Evolutionary conservation across 2,888 invertebrate species (phyloP), one percentile per base, ranked within the genome.

Genomic region (Keiferia lycopersicella): DNA sequence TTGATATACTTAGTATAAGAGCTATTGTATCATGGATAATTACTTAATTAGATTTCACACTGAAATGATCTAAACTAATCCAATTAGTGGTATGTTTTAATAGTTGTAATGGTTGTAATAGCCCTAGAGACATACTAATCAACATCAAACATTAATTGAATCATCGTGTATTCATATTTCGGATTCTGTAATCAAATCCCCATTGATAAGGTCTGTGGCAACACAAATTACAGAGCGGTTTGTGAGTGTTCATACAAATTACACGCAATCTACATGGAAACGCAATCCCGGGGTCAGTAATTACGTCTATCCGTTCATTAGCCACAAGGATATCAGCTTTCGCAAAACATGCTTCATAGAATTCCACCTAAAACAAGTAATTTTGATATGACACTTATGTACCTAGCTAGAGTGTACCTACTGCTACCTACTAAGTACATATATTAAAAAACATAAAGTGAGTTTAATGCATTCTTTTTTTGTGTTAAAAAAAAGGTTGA

Each of bases 261-360:
- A 82, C 76, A 69, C 67, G 62, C 69, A 71, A 77, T 75, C 82
- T 80, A 82, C 76, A 78, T 65, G 72, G 72, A 66, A 72, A 73
- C 69, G 73, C 75, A 74, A 79, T 81, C 74, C 75, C 67, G 18
- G 62, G 51, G 51, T 45, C n/a, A 51, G 50, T 78, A 77, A 82
- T 84, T 80, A 79, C 70, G 70, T 70, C 71, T 72, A 71, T 74
- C 69, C 34, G 68, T 75, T 75, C 69, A 79, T 77, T 63, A 67
- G 66, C 66, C 62, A 65, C 67, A 66, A 69, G 65, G 67, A 65
- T 68, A 38, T 62, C 38, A 8, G 38, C 20, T 66, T 66, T 62
- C 34, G 10, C 8, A 34, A 26, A 6, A 26, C 26, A 26, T 26
- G 26, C 26, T 2, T 26, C 26, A 26, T 4, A 26, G 26, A 6